These are phyloP conservation scores for Mus minutoides DNA, from an alignment of 2,797 vertebrate species.

Conservation along the genomic window DNA sequence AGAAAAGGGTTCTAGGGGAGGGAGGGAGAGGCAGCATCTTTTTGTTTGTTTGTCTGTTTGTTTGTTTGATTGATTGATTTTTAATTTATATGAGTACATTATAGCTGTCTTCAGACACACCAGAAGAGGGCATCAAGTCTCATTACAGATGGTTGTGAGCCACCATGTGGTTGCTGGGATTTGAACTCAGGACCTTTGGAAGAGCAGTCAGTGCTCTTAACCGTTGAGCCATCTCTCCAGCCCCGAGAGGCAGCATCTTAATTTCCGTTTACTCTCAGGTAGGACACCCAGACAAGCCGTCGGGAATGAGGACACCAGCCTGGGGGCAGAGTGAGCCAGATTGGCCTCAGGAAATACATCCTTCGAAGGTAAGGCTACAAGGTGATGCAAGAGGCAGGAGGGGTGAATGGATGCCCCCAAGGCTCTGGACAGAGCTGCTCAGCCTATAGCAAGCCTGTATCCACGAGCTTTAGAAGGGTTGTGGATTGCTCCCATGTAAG, in stretches of 20 bases:
- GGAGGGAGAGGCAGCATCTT: not conserved
- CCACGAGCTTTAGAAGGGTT: not conserved
- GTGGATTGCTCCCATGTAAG: not conserved
- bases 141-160: too few relatives aligned
- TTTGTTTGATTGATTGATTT: too few relatives aligned
- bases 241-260: not conserved
- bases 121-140: too few relatives aligned
- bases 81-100: too few relatives aligned
- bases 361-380: not conserved
- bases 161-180: too few relatives aligned
- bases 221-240: too few relatives aligned
- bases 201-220: too few relatives aligned
- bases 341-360: not conserved
- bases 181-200: too few relatives aligned
- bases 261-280: rapidly evolving
- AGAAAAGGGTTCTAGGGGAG: not conserved
- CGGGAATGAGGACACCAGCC: not conserved
- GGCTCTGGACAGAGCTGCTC: not conserved
- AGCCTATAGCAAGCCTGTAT: not conserved
- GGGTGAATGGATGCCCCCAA: not conserved
- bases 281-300: not conserved
- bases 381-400: not conserved
- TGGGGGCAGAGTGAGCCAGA: not conserved
- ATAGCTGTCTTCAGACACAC: too few relatives aligned
- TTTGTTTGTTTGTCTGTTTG: too few relatives aligned